Base-by-base conservation (phyloP, 2,888 invertebrate species). In the Anaspis maculata region DNA sequence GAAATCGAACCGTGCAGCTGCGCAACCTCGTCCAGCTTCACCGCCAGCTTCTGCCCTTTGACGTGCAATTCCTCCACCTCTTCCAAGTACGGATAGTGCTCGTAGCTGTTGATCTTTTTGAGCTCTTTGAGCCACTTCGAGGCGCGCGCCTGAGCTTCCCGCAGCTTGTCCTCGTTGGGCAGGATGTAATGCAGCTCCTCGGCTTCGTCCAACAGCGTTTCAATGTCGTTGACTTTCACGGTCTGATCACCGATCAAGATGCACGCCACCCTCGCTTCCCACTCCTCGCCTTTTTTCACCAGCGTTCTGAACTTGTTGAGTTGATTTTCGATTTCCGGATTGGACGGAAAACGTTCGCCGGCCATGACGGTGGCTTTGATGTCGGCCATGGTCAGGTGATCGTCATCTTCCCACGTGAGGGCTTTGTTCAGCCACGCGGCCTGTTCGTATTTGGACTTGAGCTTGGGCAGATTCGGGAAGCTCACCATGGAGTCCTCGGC, bases 21-120 rank as follows among this genome's bases (percentile, higher is more conserved):
- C 10, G 83, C 78, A 37, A 91, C 74, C 57, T 83, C 80, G 44
- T 82, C 83, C 41, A 94, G 65, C 41, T 81, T 74, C 9, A 94
- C 72, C 3, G 88, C 83, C 43, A 92, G 80, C 37, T 74, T 76
- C 25, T 78, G 70, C 0, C 87, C 91, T 44, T 81, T 81, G 37
- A 76, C 76, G 10, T 88, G 83, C 24, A 92, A 65, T 27, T 76
- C 77, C 58, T 92, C 90, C 32, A 94, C 71, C 9, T 83, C 82
- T 61, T 88, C 86, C 62, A 87, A 79, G 64, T 91, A 92, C 0
- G 92, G 89, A 60, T 85, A 87, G 45, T 84, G 78, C 45, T 84
- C 85, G 29, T 78, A 78, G 0, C 79, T 76, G 53, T 84, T 83
- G 64, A 85, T 73, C 43, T 81, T 79, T 49, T 83, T 81, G 21